Conservation (phyloP, 23 tunicate genomes). For the Aplidium turbinatum region DNA sequence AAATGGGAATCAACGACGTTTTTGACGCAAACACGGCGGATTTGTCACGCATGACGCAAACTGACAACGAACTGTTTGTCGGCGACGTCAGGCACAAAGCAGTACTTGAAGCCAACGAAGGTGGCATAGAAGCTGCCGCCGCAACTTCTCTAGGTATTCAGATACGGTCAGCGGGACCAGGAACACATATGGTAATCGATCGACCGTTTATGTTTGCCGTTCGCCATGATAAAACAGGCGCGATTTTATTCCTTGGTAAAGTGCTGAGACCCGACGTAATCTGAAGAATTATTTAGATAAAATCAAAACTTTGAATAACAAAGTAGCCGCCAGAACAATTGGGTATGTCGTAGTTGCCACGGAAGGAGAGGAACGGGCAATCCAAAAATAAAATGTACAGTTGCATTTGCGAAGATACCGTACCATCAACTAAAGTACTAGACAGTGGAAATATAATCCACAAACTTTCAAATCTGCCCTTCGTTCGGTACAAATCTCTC, state of each 20-base stretch:
- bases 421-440: too few species aligned
- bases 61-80: constrained; percentile 21
- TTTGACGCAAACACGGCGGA: constrained; percentile 56
- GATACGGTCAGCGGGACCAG: not conserved
- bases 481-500: too few species aligned
- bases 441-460: too few species aligned
- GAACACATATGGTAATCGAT: constrained; percentile 20
- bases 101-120: constrained; percentile 64
- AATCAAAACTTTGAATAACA: too few species aligned
- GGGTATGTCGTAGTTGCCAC: too few species aligned
- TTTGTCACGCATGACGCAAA: constrained; percentile 52
- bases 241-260: constrained; percentile 72
- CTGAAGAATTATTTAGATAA: too few species aligned
- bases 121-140: constrained; percentile 78
- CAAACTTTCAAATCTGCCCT: too few species aligned
- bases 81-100: constrained; percentile 77
- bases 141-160: constrained; percentile 43
- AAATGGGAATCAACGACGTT: constrained; percentile 58
- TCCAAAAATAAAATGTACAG: too few species aligned
- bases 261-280: constrained; percentile 34
- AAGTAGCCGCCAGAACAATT: too few species aligned
- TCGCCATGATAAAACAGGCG: constrained; percentile 62
- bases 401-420: too few species aligned
- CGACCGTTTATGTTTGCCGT: constrained; percentile 76
- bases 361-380: too few species aligned